Evolutionary conservation across 2,113 vertebrate species (phyloP), one percentile per base, ranked within the genome.

Genomic region (Ciconia boyciana): DNA sequence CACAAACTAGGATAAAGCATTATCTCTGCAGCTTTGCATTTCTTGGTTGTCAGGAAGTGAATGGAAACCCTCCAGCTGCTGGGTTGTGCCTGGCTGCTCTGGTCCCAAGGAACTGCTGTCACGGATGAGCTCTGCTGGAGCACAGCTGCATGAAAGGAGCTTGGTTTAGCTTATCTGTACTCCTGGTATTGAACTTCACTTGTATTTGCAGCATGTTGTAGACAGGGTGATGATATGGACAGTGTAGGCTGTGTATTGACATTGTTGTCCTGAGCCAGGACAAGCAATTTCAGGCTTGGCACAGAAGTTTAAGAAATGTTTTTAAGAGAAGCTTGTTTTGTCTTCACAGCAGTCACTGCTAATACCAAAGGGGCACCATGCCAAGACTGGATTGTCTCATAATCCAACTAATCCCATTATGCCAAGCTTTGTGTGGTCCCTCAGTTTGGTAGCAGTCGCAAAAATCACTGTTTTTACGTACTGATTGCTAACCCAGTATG

Each of bases 331-430:
- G 57, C 49, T 76, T 48, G 31, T 89, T 89, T 90, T 61, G 49
- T 83, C 32, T 83, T 95, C 79, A 55, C 64, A 93, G 82, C 75
- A 88, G 84, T 46, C 39, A 24, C 62, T 93, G 83, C 71, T 95
- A 72, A 82, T 69, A 87, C 69, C 64, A 89, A 82, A 84, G 64
- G 29, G 69, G 87, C 74, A 72, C 44, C 13, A 34, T 60, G 89
- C 77, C 89, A 93, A 77, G 58, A 49, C 49, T 62, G 57, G 58
- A 68, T 93, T 2, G 6, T 72, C 81, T 91, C 75, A 28, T 83
- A 91, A 94, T 94, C 69, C 70, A 87, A 9, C 41, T 91, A 87
- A 93, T 83, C 91, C 41, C 58, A 77, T 85, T 91, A 70, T 17
- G 22, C 70, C 66, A 78, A 43, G 74, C 25, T 87, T 87, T 77